Conservation (phyloP, 2,888 invertebrate genomes). For the Meteorus cinctellus region DNA sequence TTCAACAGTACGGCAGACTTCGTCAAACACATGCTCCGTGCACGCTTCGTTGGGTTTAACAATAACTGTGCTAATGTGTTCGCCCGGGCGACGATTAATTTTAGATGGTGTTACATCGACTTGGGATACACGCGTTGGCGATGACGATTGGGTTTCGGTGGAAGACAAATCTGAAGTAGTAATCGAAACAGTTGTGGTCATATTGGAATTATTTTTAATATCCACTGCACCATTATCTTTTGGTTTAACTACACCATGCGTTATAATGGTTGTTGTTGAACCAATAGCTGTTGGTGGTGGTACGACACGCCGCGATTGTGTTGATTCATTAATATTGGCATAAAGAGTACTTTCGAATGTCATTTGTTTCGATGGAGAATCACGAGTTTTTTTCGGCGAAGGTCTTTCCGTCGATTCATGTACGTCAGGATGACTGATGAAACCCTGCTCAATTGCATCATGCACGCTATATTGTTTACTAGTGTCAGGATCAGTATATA, state of each 20-base stretch:
- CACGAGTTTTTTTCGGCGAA: slow-evolving; percentile 57
- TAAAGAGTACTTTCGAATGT: slow-evolving; percentile 60
- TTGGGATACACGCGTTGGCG: slow-evolving; percentile 16
- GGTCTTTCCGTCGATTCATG: slow-evolving; percentile 55
- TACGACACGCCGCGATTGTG: slow-evolving; percentile 18
- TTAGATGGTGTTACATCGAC: slow-evolving; percentile 41
- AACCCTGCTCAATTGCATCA: slow-evolving; percentile 84
- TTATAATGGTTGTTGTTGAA: slow-evolving; percentile 64
- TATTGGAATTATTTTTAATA: slow-evolving; percentile 5
- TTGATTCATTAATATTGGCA: slow-evolving; percentile 52
- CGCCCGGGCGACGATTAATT: slow-evolving; percentile 27
- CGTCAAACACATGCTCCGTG: background rate
- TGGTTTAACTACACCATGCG: slow-evolving; percentile 55
- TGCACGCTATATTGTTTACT: slow-evolving; percentile 83
- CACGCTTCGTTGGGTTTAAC: slow-evolving; percentile 40
- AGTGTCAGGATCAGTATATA: slow-evolving; percentile 85
- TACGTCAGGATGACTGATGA: slow-evolving; percentile 73
- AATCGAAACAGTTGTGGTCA: slow-evolving; percentile 33
- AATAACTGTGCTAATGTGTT: slow-evolving; percentile 41
- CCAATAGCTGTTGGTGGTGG: slow-evolving; percentile 59
- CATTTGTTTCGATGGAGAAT: slow-evolving; percentile 58
- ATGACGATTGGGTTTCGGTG: slow-evolving; percentile 41
- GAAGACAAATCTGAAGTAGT: slow-evolving; percentile 30
- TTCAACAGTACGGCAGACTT: slow-evolving; percentile 33
- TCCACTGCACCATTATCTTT: slow-evolving; percentile 22